These are phyloP conservation scores for Didymodactylos carnosus DNA, from an alignment of 2,888 invertebrate species.

Conservation along the genomic window DNA sequence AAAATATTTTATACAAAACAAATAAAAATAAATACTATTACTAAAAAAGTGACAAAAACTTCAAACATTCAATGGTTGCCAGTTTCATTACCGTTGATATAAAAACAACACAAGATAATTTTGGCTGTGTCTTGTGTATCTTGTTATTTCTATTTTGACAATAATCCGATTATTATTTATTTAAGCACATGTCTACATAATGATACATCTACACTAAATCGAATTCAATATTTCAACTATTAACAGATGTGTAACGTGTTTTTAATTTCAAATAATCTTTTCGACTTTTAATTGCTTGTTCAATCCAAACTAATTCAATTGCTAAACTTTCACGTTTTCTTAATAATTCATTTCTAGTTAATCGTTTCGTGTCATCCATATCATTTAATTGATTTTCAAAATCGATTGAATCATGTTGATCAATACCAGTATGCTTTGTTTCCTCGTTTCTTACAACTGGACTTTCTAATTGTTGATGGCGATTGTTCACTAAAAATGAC, in stretches of 20 bases:
- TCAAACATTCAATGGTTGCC: too few relatives aligned
- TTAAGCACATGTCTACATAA: neutral
- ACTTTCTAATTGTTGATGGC: too few relatives aligned
- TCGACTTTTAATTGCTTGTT: constrained; percentile 14
- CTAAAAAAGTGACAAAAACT: too few relatives aligned
- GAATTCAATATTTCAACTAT: neutral
- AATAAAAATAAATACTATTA: too few relatives aligned
- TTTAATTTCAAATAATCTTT: neutral
- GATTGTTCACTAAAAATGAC: too few relatives aligned
- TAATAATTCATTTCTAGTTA: constrained; percentile 1
- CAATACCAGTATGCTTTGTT: neutral
- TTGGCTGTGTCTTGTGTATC: too few relatives aligned
- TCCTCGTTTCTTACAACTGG: too few relatives aligned
- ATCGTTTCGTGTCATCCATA: neutral
- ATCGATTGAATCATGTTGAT: neutral
- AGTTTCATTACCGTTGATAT: neutral
- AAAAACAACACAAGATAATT: too few relatives aligned
- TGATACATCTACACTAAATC: too few relatives aligned
- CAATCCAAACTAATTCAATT: constrained; percentile 11
- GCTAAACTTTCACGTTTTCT: constrained; percentile 4
- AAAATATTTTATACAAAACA: too few relatives aligned
- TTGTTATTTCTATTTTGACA: neutral
- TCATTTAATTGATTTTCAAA: too few relatives aligned
- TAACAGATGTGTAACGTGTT: neutral
- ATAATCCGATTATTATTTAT: neutral